Evolutionary conservation across 2,113 vertebrate genomes (phyloP), one percentile per base, ranked within the genome.

Genomic region (Cyanoderma ruficeps): DNA sequence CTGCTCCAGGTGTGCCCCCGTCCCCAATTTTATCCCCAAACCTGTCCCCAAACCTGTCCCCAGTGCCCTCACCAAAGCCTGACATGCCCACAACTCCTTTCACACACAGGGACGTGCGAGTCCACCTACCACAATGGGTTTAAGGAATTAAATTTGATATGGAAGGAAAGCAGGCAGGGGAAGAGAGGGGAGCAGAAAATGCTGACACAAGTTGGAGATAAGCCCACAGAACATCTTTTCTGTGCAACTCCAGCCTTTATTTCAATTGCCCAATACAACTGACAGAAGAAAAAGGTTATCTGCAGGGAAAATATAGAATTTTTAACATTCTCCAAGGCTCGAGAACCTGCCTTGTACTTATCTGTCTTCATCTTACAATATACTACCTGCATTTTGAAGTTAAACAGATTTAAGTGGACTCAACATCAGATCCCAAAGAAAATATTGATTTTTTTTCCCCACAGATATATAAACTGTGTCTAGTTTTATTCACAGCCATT

Each of bases 361-460:
- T 5, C 85, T 41, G 35, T 35, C 91, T 89, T 57, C 81, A 85
- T 56, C 78, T 92, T 83, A 55, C 64, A 81, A 49, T 19, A 49
- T 24, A 59, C 19, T 49, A 71, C 50, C 71, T 70, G 74, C 86
- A 91, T 75, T 89, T 89, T 78, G 35, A 87, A 91, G 56, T 67
- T 70, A 57, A 86, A 86, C 31, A 79, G 74, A 67, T 67, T 67
- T 44, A 57, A 41, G 42, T 57, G 52, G 42, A 71, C 44, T 88
- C 42, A 55, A 31, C 56, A 63, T 41, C 60, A 78, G 47, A 82
- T 72, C 56, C 70, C 79, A 85, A 88, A 59, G 53, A 63, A 94
- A 93, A 87, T 33, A 76, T 11, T 16, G 47, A 60, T 55, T 53
- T 35, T 41, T 46, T 49, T 39, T 53, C 16, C 61, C 53, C 53